Evolutionary conservation across 2,113 vertebrate genomes (phyloP).

Genomic region (Dicaeum eximium): DNA sequence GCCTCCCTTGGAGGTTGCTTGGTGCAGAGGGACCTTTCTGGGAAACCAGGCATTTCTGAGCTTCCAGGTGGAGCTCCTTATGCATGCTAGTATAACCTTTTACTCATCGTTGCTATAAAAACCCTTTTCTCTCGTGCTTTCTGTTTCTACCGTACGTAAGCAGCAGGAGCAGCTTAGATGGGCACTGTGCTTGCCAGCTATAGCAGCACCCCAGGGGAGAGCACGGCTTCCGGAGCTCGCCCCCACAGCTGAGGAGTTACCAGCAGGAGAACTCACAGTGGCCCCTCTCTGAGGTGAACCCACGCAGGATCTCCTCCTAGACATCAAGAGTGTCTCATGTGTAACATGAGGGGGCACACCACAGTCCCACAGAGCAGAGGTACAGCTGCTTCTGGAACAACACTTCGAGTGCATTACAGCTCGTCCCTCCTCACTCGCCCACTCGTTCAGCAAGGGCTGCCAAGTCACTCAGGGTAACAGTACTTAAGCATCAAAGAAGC

Average conservation of each 20-base stretch:
- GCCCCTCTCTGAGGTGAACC: not conserved
- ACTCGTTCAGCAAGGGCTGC: not conserved
- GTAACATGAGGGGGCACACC: not conserved
- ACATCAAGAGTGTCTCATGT: not conserved
- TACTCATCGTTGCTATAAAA: not conserved
- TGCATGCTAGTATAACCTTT: not conserved
- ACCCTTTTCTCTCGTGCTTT: not conserved
- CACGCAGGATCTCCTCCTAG: not conserved
- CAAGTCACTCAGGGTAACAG: not conserved
- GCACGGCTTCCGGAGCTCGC: fast-evolving
- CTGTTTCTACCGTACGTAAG: not conserved
- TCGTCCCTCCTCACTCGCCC: not conserved
- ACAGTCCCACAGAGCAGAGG: not conserved
- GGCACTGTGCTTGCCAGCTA: not conserved
- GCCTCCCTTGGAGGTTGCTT: not conserved
- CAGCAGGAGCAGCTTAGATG: not conserved
- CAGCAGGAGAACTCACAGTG: not conserved
- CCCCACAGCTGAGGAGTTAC: not conserved
- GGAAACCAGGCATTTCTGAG: not conserved
- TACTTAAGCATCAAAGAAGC: not conserved
- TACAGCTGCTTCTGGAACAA: not conserved
- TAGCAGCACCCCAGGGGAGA: not conserved
- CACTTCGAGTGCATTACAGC: not conserved
- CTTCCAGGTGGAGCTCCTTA: not conserved
- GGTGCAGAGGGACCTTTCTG: not conserved